phyloP scores from a whole-genome alignment of 1,140 invertebrate genomes.

The Meteorus sp. region DNA sequence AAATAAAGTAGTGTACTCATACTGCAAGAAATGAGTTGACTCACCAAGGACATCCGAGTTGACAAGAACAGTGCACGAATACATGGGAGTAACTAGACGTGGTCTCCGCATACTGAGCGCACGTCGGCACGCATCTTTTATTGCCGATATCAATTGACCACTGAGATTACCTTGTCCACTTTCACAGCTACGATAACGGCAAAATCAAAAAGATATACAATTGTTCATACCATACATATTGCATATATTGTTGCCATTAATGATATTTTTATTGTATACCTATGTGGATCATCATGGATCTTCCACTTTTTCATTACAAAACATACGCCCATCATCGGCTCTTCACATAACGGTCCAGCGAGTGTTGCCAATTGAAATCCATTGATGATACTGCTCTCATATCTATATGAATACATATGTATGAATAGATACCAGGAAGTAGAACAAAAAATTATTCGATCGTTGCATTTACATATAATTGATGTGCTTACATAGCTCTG shows the following conservation, averaged over 20 bases:
- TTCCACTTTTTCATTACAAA: slow-evolving; percentile 86
- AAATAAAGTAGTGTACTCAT: slow-evolving; percentile 16
- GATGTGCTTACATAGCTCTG: slow-evolving; percentile 48
- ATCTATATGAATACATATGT: slow-evolving; percentile 49
- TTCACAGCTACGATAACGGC: slow-evolving; percentile 39
- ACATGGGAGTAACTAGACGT: slow-evolving; percentile 95
- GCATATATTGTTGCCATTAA: too few species aligned
- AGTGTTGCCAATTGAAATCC: slow-evolving; percentile 92
- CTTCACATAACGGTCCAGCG: slow-evolving; percentile 91
- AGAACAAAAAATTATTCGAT: background rate
- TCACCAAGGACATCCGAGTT: slow-evolving; percentile 91
- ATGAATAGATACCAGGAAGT: background rate
- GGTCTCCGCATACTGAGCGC: slow-evolving; percentile 89
- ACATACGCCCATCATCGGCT: slow-evolving; percentile 92
- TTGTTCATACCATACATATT: too few species aligned
- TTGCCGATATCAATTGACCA: slow-evolving; percentile 90
- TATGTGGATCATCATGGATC: slow-evolving; percentile 56
- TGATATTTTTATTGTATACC: slow-evolving; percentile 37
- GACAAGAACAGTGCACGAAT: slow-evolving; percentile 90
- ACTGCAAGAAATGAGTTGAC: slow-evolving; percentile 50
- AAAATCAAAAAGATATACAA: slow-evolving; percentile 2
- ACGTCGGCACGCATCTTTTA: slow-evolving; percentile 86
- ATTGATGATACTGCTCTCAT: slow-evolving; percentile 83
- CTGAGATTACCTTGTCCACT: slow-evolving; percentile 56
- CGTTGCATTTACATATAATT: slow-evolving; percentile 6